Conservation (phyloP, 2,888 invertebrate species). For the Mesopsocus fuscifrons region DNA sequence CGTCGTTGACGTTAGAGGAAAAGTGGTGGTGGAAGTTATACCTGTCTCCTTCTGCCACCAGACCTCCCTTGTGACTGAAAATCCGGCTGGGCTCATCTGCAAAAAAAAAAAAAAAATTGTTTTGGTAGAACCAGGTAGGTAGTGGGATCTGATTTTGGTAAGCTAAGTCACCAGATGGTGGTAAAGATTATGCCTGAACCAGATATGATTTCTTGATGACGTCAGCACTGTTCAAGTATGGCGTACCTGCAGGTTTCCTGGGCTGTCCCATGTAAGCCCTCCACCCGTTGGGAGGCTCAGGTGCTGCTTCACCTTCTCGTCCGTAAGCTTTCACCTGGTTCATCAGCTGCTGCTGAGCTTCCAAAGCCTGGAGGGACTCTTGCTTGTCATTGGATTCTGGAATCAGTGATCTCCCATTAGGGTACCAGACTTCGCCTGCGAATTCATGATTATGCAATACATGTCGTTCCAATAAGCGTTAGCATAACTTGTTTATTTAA, state of each 20-base stretch:
- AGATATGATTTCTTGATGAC: no score
- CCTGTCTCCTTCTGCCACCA: constrained; percentile 33
- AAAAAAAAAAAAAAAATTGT: constrained; percentile 19
- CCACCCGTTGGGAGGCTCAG: neutral
- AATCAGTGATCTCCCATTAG: no score
- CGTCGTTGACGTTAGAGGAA: constrained; percentile 12
- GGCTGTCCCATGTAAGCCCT: neutral
- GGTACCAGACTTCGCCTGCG: no score
- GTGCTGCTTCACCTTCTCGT: constrained; percentile 17
- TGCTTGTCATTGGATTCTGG: constrained; percentile 12
- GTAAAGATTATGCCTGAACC: no score
- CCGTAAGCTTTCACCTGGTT: constrained; percentile 16
- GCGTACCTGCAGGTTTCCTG: neutral
- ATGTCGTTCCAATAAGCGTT: no score
- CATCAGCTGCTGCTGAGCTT: constrained; percentile 13
- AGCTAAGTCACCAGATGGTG: no score
- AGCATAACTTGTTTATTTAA: no score
- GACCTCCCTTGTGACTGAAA: constrained; percentile 50
- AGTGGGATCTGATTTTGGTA: no score
- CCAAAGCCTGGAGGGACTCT: constrained; percentile 12
- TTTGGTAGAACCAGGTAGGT: no score
- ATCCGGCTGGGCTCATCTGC: constrained; percentile 38
- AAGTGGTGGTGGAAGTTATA: constrained; percentile 18
- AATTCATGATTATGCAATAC: no score
- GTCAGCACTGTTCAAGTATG: no score